Percentiles rank a stretch among this genome's conserved stretches.
Evolutionary conservation across 2,888 invertebrate species (phyloP).

Genomic region (Ferdinandea cuprea): DNA sequence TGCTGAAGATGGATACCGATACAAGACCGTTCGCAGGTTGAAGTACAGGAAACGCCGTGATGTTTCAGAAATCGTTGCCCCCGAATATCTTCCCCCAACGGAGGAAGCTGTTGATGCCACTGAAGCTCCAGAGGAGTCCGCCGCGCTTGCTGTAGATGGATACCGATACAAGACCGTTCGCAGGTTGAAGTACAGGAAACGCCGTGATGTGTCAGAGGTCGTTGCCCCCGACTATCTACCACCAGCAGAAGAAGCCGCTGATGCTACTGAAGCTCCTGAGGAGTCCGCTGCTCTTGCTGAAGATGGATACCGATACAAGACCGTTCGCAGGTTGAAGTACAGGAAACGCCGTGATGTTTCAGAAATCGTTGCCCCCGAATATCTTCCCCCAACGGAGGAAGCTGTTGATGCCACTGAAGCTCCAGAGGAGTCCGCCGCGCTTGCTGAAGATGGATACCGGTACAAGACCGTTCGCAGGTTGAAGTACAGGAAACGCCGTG

Average conservation of each 20-base stretch:
- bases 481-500: slow-evolving; percentile 48
- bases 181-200: slow-evolving; percentile 77
- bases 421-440: slow-evolving; percentile 23
- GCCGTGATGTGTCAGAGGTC: slow-evolving; percentile 78
- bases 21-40: slow-evolving; percentile 39
- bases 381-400: slow-evolving; percentile 24
- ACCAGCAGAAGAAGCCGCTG: slow-evolving; percentile 37
- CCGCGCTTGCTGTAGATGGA: no score
- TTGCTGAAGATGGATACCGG: slow-evolving; percentile 52
- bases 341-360: slow-evolving; percentile 41
- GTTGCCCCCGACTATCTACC: slow-evolving; percentile 47
- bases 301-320: slow-evolving; percentile 52
- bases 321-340: slow-evolving; percentile 41
- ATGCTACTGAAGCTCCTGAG: slow-evolving; percentile 27
- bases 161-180: slow-evolving; percentile 79
- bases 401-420: slow-evolving; percentile 21
- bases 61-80: slow-evolving; percentile 75
- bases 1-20: slow-evolving; percentile 77
- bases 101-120: slow-evolving; percentile 5
- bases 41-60: slow-evolving; percentile 79
- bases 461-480: slow-evolving; percentile 60
- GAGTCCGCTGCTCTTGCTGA: slow-evolving; percentile 38
- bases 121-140: slow-evolving; percentile 24
- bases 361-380: slow-evolving; percentile 32
- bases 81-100: slow-evolving; percentile 36